These are phyloP conservation scores for Brachyrhaphis roseni DNA, from an alignment of 2,797 vertebrate genomes.

Conservation along the genomic window DNA sequence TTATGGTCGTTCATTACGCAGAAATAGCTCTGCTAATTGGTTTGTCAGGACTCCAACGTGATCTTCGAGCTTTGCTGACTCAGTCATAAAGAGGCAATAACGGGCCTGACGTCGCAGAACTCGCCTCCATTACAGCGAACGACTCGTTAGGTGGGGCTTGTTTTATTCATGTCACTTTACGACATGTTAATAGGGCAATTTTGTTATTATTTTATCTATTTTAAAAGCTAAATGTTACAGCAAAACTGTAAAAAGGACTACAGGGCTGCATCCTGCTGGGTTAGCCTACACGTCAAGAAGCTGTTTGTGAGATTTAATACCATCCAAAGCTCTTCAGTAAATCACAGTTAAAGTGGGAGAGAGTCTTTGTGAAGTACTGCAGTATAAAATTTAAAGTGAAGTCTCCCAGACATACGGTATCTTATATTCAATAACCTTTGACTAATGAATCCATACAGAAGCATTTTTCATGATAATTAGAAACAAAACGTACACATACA, in stretches of 20 bases:
- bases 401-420: constrained; percentile 20
- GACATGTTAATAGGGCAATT: constrained; percentile 26
- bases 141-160: constrained; percentile 34
- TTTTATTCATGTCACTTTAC: constrained; percentile 42
- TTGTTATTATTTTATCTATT: constrained; percentile 22
- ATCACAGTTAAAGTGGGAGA: constrained; percentile 20
- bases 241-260: not conserved
- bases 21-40: constrained; percentile 58
- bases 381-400: constrained; percentile 31
- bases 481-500: not conserved
- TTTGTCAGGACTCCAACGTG: constrained; percentile 62
- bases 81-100: constrained; percentile 59
- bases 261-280: not conserved
- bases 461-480: not conserved
- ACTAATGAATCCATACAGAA: not conserved
- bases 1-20: constrained; percentile 58
- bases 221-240: not conserved
- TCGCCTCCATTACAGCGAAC: constrained; percentile 44
- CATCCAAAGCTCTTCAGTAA: constrained; percentile 21
- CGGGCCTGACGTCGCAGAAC: constrained; percentile 47
- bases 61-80: constrained; percentile 59
- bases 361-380: constrained; percentile 18
- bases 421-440: constrained; percentile 4
- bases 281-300: not conserved
- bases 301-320: constrained; percentile 16